phyloP scores from a whole-genome alignment of 92 coral and sea anemone genomes.

The Blastomussa wellsi region DNA sequence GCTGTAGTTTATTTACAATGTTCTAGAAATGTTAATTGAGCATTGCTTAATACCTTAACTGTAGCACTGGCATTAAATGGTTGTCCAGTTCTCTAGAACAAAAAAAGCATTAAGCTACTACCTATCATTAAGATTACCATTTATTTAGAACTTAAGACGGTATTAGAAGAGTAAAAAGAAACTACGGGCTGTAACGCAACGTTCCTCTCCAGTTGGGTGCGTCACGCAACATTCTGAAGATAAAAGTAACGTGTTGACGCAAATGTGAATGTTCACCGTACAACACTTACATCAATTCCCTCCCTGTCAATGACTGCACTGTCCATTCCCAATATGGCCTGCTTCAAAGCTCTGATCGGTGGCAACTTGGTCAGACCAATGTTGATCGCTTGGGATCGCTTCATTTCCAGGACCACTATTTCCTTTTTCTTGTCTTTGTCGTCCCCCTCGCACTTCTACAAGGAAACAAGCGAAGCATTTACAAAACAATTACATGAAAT shows the following conservation, averaged over 20 bases:
- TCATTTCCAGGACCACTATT: conserved; percentile 90
- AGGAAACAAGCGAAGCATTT: background rate
- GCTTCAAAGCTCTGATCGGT: conserved; percentile 85
- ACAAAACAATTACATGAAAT: background rate
- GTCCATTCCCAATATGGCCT: conserved; percentile 88
- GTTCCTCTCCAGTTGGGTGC: background rate
- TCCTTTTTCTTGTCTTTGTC: conserved; percentile 90
- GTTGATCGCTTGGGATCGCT: conserved; percentile 95
- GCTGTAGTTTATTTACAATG: no score
- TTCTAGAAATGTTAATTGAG: background rate
- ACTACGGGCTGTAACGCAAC: background rate
- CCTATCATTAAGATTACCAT: background rate
- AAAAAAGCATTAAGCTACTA: background rate
- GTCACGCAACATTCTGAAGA: background rate
- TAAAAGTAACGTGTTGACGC: background rate
- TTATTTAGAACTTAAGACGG: no score
- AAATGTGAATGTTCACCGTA: background rate
- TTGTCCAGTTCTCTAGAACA: background rate
- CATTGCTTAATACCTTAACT: conserved; percentile 1
- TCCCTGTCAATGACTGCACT: conserved; percentile 91
- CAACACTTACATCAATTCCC: conserved; percentile 85
- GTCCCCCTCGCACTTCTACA: conserved; percentile 79
- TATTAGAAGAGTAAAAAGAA: no score
- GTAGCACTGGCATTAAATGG: background rate
- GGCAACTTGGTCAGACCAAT: conserved; percentile 92